Percentiles rank a stretch among this genome's conserved stretches.
phyloP scores from a whole-genome alignment of 2,888 invertebrate species.

The Agrochola macilenta region DNA sequence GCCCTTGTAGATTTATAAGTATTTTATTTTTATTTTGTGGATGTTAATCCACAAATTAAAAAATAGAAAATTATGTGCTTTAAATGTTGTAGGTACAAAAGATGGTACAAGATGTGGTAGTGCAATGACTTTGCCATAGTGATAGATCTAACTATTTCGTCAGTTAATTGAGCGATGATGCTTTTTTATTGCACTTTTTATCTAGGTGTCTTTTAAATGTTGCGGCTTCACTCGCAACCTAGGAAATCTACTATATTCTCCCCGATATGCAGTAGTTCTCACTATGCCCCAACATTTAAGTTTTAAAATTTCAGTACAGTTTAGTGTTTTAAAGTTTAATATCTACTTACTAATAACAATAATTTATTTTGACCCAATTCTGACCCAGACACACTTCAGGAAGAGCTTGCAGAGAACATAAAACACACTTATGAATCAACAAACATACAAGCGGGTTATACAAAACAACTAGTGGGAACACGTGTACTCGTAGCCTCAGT shows the following conservation, averaged over 20 bases:
- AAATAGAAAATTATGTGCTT: too few relatives aligned
- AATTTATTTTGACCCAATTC: constrained; percentile 1
- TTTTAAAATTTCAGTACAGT: background rate
- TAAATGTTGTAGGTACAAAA: background rate
- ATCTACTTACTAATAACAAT: background rate
- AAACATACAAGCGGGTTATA: background rate
- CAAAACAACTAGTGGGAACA: constrained; percentile 7
- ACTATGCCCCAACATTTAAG: background rate
- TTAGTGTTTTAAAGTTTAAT: background rate
- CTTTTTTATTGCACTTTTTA: background rate
- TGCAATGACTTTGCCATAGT: background rate
- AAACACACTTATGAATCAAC: background rate
- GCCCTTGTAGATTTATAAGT: too few relatives aligned
- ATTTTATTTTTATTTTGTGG: too few relatives aligned
- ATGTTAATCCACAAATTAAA: too few relatives aligned
- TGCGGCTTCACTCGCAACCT: background rate
- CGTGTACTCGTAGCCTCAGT: constrained; percentile 19
- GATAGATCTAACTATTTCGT: background rate
- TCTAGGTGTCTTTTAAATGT: background rate
- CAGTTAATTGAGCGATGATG: background rate
- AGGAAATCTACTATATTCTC: too few relatives aligned
- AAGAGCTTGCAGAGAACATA: background rate
- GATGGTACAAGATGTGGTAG: background rate
- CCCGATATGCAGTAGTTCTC: too few relatives aligned
- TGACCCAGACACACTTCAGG: background rate